These are phyloP conservation scores for Chionoecetes opilio DNA, from an alignment of 1,140 invertebrate species.

Conservation along the genomic window DNA sequence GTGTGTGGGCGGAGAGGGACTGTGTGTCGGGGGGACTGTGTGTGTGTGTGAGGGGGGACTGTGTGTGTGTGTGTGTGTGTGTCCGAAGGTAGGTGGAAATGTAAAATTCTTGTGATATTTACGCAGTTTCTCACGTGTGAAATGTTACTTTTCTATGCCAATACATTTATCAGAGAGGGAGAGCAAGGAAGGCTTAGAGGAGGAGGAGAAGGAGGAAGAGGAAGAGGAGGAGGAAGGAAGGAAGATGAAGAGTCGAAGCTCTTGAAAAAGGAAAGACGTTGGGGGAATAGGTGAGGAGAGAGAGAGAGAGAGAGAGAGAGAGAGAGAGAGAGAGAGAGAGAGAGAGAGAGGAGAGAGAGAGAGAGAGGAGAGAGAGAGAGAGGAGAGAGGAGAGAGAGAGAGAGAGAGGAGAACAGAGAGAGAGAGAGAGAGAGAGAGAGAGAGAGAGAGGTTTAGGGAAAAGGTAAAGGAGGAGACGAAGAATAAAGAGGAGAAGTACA, in stretches of 20 bases:
- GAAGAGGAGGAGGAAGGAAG: background rate
- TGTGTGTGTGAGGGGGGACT: no score
- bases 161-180: background rate
- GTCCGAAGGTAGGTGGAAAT: no score
- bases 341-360: background rate
- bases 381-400: conserved; percentile 7
- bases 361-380: background rate
- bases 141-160: no score
- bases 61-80: no score
- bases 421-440: background rate
- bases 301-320: background rate
- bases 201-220: background rate
- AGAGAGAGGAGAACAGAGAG: background rate
- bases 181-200: background rate
- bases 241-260: background rate
- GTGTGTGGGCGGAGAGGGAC: no score
- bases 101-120: no score
- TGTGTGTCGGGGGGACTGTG: no score
- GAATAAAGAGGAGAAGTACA: background rate
- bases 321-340: background rate
- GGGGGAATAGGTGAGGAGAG: background rate
- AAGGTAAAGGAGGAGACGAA: background rate
- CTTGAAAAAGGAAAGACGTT: background rate
- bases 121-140: no score
- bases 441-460: background rate